Evolutionary conservation across 1,140 invertebrate species (phyloP).

Genomic region (Drosophila pachea): DNA sequence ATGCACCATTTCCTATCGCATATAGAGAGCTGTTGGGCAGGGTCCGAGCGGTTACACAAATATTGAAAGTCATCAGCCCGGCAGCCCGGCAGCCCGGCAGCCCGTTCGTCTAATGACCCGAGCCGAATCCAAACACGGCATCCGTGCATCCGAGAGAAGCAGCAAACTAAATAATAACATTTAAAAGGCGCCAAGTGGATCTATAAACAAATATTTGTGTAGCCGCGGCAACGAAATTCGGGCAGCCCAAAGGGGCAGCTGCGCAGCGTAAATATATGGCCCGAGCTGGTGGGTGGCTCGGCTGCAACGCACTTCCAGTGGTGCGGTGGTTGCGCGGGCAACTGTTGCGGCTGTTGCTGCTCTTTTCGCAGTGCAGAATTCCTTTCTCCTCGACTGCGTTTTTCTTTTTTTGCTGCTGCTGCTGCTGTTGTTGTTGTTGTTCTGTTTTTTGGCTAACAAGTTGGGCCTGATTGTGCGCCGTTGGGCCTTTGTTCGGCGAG

Average conservation of each 20-base stretch:
- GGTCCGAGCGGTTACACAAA: slow-evolving; percentile 75
- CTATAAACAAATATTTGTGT: slow-evolving; percentile 77
- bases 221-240: slow-evolving; percentile 20
- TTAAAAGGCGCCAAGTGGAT: slow-evolving; percentile 78
- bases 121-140: slow-evolving; percentile 9
- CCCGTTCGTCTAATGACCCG: slow-evolving; percentile 39
- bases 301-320: slow-evolving; percentile 42
- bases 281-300: slow-evolving; percentile 36
- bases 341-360: slow-evolving; percentile 69
- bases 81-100: slow-evolving; percentile 26
- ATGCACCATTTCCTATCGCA: slow-evolving; percentile 28
- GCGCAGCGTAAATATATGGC: slow-evolving; percentile 9
- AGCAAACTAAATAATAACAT: slow-evolving; percentile 77
- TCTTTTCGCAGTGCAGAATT: slow-evolving; percentile 50
- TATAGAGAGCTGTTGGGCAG: slow-evolving; percentile 71
- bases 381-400: neutral
- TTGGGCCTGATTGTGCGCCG: slow-evolving; percentile 14
- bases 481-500: slow-evolving; percentile 58
- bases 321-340: slow-evolving; percentile 24
- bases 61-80: slow-evolving; percentile 63
- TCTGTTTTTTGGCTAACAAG: slow-evolving; percentile 32
- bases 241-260: neutral
- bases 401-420: slow-evolving; percentile 7
- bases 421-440: no score
- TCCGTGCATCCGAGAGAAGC: no score